phyloP scores from a whole-genome alignment of 2,888 invertebrate genomes.

The Ligdia adustata region DNA sequence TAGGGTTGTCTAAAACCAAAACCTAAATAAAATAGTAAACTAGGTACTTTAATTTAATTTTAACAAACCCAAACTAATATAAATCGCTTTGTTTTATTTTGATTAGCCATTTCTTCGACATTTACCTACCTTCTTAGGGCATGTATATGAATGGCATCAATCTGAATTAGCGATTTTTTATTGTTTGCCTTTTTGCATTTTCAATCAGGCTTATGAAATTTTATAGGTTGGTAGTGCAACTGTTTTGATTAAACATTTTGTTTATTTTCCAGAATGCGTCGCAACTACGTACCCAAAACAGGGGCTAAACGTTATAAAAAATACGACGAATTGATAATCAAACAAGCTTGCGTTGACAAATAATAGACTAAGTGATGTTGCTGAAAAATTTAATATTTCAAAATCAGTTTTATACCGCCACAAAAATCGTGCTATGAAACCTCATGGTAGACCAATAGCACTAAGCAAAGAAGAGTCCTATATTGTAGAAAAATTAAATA shows the following conservation, averaged over 20 bases:
- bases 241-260: neutral
- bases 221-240: no score
- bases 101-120: no score
- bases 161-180: no score
- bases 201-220: no score
- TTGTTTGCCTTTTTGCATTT: neutral
- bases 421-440: conserved; percentile 11
- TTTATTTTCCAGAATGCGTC: conserved; percentile 5
- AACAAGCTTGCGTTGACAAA: conserved; percentile 8
- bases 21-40: neutral
- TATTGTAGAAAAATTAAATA: conserved; percentile 15
- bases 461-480: conserved; percentile 9
- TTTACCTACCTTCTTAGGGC: no score
- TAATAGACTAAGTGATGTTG: conserved; percentile 5
- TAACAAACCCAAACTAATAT: no score
- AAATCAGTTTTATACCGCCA: conserved; percentile 16
- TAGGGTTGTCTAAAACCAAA: neutral
- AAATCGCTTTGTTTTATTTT: no score
- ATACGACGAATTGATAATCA: conserved; percentile 1
- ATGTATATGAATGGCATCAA: no score
- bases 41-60: no score
- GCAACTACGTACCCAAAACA: conserved; percentile 8
- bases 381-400: conserved; percentile 7
- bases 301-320: conserved; percentile 8
- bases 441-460: conserved; percentile 10